phyloP scores from a whole-genome alignment of 2,888 invertebrate genomes.

The Megamerina dolium region DNA sequence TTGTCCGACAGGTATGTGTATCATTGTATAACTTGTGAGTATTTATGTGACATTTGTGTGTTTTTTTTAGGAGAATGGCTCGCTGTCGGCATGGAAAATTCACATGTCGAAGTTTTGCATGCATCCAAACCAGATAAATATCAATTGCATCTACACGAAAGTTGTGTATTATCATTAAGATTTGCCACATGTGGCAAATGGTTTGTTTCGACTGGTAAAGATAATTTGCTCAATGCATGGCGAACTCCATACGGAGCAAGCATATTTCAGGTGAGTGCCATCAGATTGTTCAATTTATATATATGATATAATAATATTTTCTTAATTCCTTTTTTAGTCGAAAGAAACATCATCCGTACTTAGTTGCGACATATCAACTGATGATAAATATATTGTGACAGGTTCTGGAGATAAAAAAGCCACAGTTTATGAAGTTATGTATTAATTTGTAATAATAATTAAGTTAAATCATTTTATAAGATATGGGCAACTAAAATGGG shows the following conservation, averaged over 20 bases:
- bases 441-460: constrained; percentile 53
- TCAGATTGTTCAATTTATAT: not conserved
- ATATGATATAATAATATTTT: not conserved
- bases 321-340: constrained; percentile 54
- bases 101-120: constrained; percentile 90
- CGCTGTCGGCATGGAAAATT: constrained; percentile 98
- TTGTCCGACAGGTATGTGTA: constrained; percentile 72
- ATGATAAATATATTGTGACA: constrained; percentile 97
- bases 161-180: constrained; percentile 90
- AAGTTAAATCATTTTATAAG: too few species aligned
- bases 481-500: too few species aligned
- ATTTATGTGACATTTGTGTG: not conserved
- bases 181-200: constrained; percentile 96
- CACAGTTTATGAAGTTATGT: constrained; percentile 93
- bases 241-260: constrained; percentile 96
- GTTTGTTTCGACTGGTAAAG: constrained; percentile 99
- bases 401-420: constrained; percentile 98
- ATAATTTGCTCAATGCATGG: constrained; percentile 96
- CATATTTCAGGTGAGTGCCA: constrained; percentile 91
- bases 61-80: constrained; percentile 73
- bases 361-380: constrained; percentile 96
- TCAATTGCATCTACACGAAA: constrained; percentile 92
- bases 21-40: not conserved
- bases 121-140: constrained; percentile 90
- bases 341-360: constrained; percentile 97